Conservation (phyloP, 2,797 vertebrate genomes). For the Lutjanus argentimaculatus region DNA sequence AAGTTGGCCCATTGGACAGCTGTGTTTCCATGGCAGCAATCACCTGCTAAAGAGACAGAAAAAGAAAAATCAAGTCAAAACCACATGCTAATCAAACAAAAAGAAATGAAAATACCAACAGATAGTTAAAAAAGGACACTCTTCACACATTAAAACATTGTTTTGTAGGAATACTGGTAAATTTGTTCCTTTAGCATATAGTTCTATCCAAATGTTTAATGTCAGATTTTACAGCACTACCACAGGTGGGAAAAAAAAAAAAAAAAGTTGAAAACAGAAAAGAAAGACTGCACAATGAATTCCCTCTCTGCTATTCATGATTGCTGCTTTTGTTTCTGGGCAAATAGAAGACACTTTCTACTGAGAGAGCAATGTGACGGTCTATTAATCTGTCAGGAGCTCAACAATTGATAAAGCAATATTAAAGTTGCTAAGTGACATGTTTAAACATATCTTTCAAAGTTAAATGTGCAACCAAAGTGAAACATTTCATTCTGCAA, state of each 20-base stretch:
- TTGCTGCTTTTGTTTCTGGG: constrained; percentile 31
- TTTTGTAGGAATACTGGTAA: constrained; percentile 19
- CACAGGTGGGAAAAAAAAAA: neutral
- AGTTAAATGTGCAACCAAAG: constrained; percentile 27
- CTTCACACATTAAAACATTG: constrained; percentile 57
- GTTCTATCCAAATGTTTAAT: constrained; percentile 6
- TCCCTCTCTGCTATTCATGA: constrained; percentile 19
- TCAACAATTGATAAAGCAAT: constrained; percentile 23
- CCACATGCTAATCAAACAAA: constrained; percentile 25
- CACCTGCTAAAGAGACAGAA: constrained; percentile 93
- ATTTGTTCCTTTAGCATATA: neutral
- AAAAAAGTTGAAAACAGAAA: neutral
- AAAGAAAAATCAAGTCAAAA: constrained; percentile 37
- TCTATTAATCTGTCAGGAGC: constrained; percentile 42
- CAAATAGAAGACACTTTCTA: constrained; percentile 28
- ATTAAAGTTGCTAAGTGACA: constrained; percentile 13
- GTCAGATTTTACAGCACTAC: neutral
- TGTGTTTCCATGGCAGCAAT: constrained; percentile 99
- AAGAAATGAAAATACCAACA: neutral
- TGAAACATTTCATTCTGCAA: constrained; percentile 34
- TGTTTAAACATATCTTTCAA: constrained; percentile 36
- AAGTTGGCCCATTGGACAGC: constrained; percentile 97
- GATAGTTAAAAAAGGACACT: constrained; percentile 63
- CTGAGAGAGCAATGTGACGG: constrained; percentile 14
- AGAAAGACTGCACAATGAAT: neutral